Evolutionary conservation across 2,113 vertebrate genomes (phyloP).

Genomic region (Blennius ocellaris): DNA sequence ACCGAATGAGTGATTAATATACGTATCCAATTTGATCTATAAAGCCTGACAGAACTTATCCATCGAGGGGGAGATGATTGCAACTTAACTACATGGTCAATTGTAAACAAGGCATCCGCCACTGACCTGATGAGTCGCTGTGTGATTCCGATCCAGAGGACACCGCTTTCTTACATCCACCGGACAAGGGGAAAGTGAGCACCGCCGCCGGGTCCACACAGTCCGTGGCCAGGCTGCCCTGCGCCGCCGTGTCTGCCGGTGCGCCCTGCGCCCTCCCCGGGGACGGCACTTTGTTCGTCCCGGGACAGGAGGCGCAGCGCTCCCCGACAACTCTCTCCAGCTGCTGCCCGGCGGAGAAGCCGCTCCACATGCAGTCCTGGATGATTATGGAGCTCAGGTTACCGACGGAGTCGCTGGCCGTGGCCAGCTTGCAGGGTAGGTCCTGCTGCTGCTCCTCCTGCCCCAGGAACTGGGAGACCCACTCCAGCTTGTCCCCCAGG

Average conservation of each 20-base stretch:
- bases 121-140: constrained; percentile 94
- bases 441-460: constrained; percentile 88
- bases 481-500: constrained; percentile 86
- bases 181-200: constrained; percentile 86
- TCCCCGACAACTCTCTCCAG: constrained; percentile 91
- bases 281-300: constrained; percentile 53
- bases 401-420: constrained; percentile 82
- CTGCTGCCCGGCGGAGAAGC: constrained; percentile 90
- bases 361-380: constrained; percentile 98
- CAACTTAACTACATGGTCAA: too few relatives aligned
- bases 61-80: too few relatives aligned
- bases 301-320: constrained; percentile 79
- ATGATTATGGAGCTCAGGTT: constrained; percentile 93
- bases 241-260: constrained; percentile 74
- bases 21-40: too few relatives aligned
- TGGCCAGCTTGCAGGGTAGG: constrained; percentile 80
- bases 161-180: constrained; percentile 87
- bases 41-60: too few relatives aligned
- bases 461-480: constrained; percentile 85
- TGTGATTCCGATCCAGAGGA: constrained; percentile 95
- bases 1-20: not conserved
- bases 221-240: constrained; percentile 82
- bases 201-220: constrained; percentile 90
- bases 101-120: not conserved
- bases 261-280: constrained; percentile 63